Base-by-base conservation (phyloP, 2,113 vertebrate species). In the Dendrocopos noguchii region DNA sequence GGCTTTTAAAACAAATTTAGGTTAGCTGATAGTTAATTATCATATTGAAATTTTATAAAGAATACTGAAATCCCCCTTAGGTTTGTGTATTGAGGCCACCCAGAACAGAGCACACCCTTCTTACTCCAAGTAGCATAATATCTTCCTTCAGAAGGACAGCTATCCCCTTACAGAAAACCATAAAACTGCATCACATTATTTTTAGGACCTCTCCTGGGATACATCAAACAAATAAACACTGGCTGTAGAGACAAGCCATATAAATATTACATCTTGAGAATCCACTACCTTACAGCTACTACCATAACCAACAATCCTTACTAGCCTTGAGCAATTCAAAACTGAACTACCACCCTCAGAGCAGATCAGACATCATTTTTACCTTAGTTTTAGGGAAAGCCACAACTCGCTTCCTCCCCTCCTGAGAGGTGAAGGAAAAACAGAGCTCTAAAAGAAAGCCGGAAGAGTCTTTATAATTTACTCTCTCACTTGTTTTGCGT, bases 371-470 rank as follows among this genome's bases (percentile, higher is more conserved):
- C 4, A 31, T 1, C 1, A 20, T 50, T 82, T 93, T 93, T 68
- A 94, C 85, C 85, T 91, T n/a, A 42, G 12, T 22, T 77, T 73
- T 91, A 42, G 5, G 2, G 3, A 82, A 87, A 80, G 1, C 24
- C 29, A 42, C 31, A 65, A 57, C 17, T 21, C 22, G 19, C 4
- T 34, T 66, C 36, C 5, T 67, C 4, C 22, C 6, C 25, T 27
- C 11, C 19, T 5, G 1, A 67, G 6, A 2, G 1, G 4, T 11
- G 1, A 74, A 57, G 36, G 12, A 86, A 42, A 31, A 84, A 27
- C 3, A 83, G 18, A 63, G 3, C 11, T 44, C 53, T 6, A 44
- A 3, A 46, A 16, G 4, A 8, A 7, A 24, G 1, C 3, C 3
- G 65, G 5, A 22, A 8, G 6, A 24, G 10, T 7, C 33, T 65